A percentile compares a stretch with the other conserved stretches of the same genome.
Conservation (phyloP, 1,140 invertebrate genomes). For the Gryllus bimaculatus region DNA sequence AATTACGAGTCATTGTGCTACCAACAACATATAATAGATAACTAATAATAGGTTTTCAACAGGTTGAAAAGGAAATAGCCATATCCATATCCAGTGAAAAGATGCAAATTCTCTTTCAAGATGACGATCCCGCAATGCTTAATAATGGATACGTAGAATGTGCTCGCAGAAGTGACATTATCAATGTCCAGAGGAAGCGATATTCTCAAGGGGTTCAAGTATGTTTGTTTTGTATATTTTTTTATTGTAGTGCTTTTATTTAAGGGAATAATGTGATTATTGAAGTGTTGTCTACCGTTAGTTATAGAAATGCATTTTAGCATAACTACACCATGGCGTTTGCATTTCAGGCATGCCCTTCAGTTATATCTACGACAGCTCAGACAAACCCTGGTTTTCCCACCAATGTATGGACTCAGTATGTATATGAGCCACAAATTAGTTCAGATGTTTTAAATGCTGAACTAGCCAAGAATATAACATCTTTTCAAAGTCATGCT, state of each 20-base stretch:
- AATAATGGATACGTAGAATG: background rate
- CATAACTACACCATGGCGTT: too few relatives aligned
- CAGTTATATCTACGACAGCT: slow-evolving; percentile 32
- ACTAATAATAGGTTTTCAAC: background rate
- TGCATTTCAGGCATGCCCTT: background rate
- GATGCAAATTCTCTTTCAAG: background rate
- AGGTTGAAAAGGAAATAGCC: background rate
- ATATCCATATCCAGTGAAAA: background rate
- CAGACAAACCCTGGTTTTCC: slow-evolving; percentile 56
- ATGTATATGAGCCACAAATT: slow-evolving; percentile 32
- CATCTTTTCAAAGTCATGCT: background rate
- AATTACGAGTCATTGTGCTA: too few relatives aligned
- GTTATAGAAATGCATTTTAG: too few relatives aligned
- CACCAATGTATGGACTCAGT: slow-evolving; percentile 56
- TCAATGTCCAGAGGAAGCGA: background rate
- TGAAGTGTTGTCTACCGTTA: too few relatives aligned
- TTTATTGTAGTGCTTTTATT: too few relatives aligned
- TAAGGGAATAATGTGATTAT: too few relatives aligned
- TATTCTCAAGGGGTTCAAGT: background rate
- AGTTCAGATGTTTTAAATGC: background rate
- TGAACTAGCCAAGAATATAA: background rate
- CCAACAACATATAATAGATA: too few relatives aligned
- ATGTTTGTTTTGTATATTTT: background rate
- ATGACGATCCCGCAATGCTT: background rate
- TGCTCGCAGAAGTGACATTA: background rate